Conservation (phyloP, 2,113 vertebrate genomes). For the Misgurnus mizolepis region DNA sequence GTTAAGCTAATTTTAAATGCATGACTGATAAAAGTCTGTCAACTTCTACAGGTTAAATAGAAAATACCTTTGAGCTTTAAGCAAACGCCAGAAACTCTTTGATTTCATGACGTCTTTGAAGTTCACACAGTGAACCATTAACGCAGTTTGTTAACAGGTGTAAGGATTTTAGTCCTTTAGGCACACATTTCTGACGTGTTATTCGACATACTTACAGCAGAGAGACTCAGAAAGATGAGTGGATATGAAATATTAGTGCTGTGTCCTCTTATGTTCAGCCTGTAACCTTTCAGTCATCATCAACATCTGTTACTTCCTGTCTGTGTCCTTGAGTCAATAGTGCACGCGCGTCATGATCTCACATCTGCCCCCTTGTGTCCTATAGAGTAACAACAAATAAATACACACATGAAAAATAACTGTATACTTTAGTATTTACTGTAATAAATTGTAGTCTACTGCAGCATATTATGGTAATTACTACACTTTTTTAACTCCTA, state of each 20-base stretch:
- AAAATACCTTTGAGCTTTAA: too few relatives aligned
- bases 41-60: too few relatives aligned
- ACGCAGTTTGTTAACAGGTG: not conserved
- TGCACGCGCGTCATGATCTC: not conserved
- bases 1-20: too few relatives aligned
- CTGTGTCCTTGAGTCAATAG: not conserved
- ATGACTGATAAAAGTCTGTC: too few relatives aligned
- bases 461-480: too few relatives aligned
- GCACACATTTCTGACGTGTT: not conserved
- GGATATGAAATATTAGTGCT: not conserved
- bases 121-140: too few relatives aligned
- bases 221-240: not conserved
- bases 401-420: not conserved
- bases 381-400: not conserved
- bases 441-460: too few relatives aligned
- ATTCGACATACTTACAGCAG: not conserved
- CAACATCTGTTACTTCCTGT: constrained; percentile 28
- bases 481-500: too few relatives aligned
- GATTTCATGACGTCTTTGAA: too few relatives aligned
- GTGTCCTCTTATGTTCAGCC: not conserved
- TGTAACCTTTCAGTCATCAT: constrained; percentile 25
- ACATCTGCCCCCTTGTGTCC: constrained; percentile 1
- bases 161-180: not conserved
- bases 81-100: too few relatives aligned
- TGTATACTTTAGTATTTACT: too few relatives aligned